phyloP scores from a whole-genome alignment of 2,888 invertebrate genomes.

The Heliconius cydno region DNA sequence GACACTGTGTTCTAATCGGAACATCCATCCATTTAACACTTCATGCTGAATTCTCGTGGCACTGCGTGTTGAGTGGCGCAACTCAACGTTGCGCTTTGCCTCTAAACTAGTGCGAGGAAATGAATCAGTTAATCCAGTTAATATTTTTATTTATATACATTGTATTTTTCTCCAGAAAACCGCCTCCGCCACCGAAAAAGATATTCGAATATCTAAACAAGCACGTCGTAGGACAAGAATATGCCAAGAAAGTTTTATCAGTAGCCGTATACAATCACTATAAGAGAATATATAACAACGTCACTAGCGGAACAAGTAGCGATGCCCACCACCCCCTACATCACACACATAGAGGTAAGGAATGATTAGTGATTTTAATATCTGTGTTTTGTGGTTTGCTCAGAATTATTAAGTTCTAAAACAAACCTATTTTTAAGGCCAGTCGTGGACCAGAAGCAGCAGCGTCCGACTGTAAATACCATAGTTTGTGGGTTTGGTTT shows the following conservation, averaged over 20 bases:
- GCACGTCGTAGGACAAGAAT: conserved; percentile 98
- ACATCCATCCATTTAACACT: not conserved
- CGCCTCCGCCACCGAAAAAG: conserved; percentile 98
- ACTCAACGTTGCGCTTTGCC: too few relatives aligned
- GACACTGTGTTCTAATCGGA: not conserved
- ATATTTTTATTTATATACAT: not conserved
- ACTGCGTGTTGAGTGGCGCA: not conserved
- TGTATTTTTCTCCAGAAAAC: conserved; percentile 81
- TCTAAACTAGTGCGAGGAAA: not conserved
- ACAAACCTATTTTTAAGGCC: too few relatives aligned
- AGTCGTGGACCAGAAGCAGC: too few relatives aligned
- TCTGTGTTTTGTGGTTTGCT: too few relatives aligned
- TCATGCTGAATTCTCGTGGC: not conserved
- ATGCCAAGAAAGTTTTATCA: conserved; percentile 98
- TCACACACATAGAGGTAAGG: conserved; percentile 88
- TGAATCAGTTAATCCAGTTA: too few relatives aligned
- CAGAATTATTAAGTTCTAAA: too few relatives aligned
- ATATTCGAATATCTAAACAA: conserved; percentile 98
- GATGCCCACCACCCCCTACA: conserved; percentile 87
- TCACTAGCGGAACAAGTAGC: conserved; percentile 74
- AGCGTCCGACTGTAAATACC: too few relatives aligned
- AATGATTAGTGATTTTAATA: too few relatives aligned
- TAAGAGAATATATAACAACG: conserved; percentile 97
- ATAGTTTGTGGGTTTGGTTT: too few relatives aligned
- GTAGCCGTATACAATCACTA: conserved; percentile 99